Evolutionary conservation across 92 coral and sea anemone genomes (phyloP).

Genomic region (Actinostola sp.): DNA sequence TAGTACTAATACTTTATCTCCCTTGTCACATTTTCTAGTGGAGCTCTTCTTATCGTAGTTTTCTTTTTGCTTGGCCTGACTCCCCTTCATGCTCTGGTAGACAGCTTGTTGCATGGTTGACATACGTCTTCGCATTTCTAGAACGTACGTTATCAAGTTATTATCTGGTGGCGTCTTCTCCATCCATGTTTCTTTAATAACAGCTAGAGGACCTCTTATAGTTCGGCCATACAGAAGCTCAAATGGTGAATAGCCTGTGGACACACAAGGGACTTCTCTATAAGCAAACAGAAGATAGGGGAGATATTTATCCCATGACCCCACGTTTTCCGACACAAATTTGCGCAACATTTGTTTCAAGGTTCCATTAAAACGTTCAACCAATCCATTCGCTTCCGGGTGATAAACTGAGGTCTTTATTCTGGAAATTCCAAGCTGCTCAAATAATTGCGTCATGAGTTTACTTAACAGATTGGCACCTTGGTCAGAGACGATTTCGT

Average conservation of each 20-base stretch:
- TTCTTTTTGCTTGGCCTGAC: conserved; percentile 18
- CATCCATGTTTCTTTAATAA: conserved; percentile 29
- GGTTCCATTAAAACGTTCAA: conserved; percentile 15
- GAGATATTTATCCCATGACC: too few species aligned
- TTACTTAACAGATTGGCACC: conserved; percentile 36
- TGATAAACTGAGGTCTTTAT: conserved; percentile 16
- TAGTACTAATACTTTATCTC: conserved; percentile 25
- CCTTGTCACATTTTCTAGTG: too few species aligned
- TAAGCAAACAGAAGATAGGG: too few species aligned
- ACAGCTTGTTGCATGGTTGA: conserved; percentile 28
- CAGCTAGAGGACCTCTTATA: too few species aligned
- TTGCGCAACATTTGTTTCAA: too few species aligned
- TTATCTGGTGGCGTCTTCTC: conserved; percentile 12
- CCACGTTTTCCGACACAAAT: too few species aligned
- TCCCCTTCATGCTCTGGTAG: conserved; percentile 6
- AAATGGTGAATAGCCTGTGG: conserved; percentile 25
- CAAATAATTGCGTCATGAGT: too few species aligned
- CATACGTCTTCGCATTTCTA: conserved; percentile 30
- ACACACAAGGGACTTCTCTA: too few species aligned
- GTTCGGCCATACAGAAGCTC: conserved; percentile 31
- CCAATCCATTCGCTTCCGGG: conserved; percentile 18
- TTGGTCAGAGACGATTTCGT: conserved; percentile 46
- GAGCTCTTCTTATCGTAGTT: too few species aligned
- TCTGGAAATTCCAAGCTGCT: too few species aligned
- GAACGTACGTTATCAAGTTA: conserved; percentile 11